phyloP scores from a whole-genome alignment of 1,140 invertebrate genomes.

The Medauroidea extradentata region DNA sequence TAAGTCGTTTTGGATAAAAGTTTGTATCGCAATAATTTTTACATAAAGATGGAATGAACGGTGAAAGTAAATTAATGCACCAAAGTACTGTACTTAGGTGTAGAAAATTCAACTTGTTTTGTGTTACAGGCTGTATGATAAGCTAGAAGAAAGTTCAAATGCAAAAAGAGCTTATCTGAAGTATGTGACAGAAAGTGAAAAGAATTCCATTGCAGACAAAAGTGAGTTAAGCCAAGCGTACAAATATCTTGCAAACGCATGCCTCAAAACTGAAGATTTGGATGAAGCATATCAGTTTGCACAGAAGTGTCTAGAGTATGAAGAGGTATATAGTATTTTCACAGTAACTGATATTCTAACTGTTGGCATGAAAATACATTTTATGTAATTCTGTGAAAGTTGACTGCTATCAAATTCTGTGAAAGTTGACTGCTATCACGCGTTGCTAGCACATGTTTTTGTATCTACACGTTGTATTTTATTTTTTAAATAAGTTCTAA shows the following conservation, averaged over 20 bases:
- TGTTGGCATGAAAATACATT: too few species aligned
- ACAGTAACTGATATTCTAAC: slow-evolving; percentile 16
- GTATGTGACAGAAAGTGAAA: slow-evolving; percentile 74
- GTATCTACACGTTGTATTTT: too few species aligned
- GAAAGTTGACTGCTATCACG: too few species aligned
- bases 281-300: slow-evolving; percentile 88
- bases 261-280: slow-evolving; percentile 71
- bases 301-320: slow-evolving; percentile 86
- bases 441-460: too few species aligned
- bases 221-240: slow-evolving; percentile 79
- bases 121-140: slow-evolving; percentile 76
- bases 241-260: slow-evolving; percentile 86
- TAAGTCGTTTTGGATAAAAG: too few species aligned
- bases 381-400: too few species aligned
- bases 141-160: slow-evolving; percentile 76
- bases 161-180: slow-evolving; percentile 88
- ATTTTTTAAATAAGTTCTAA: neutral
- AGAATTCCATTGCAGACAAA: slow-evolving; percentile 51
- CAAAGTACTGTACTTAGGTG: too few species aligned
- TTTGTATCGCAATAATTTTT: too few species aligned
- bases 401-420: too few species aligned
- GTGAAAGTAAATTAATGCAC: too few species aligned
- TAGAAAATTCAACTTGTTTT: slow-evolving; percentile 11
- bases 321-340: slow-evolving; percentile 49
- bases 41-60: too few species aligned